Conservation (phyloP, 2,113 vertebrate genomes). For the Lamprologus sp. region DNA sequence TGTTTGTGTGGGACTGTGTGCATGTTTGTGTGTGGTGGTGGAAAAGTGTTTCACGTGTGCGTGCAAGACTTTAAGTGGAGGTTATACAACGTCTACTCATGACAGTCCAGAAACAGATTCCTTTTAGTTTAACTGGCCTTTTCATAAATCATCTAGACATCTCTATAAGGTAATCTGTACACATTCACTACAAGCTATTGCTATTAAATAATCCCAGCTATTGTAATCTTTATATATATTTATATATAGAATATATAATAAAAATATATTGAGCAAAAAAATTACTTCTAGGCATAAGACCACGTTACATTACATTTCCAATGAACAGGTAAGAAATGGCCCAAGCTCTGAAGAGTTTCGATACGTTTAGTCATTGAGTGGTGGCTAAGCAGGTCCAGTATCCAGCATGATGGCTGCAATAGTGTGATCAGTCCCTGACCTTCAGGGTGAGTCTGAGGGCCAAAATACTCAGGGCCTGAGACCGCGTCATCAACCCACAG, state of each 20-base stretch:
- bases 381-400: conserved; percentile 38
- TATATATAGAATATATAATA: conserved; percentile 81
- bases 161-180: conserved; percentile 79
- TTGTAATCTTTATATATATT: conserved; percentile 74
- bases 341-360: conserved; percentile 12
- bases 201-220: conserved; percentile 88
- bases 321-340: conserved; percentile 57
- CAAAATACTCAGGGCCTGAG: conserved; percentile 17
- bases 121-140: conserved; percentile 78
- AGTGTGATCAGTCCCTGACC: conserved; percentile 19
- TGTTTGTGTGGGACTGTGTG: not conserved
- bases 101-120: conserved; percentile 51
- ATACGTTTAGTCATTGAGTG: conserved; percentile 23
- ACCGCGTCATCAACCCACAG: not conserved
- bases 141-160: conserved; percentile 77
- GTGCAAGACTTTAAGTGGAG: conserved; percentile 54
- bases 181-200: conserved; percentile 89
- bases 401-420: conserved; percentile 1
- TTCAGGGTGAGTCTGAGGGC: conserved; percentile 5
- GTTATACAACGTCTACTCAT: conserved; percentile 59
- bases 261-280: conserved; percentile 75
- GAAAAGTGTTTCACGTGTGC: conserved; percentile 12
- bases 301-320: conserved; percentile 65
- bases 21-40: not conserved
- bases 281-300: conserved; percentile 71